Evolutionary conservation across 2,113 vertebrate species (phyloP).

Genomic region (human): DNA sequence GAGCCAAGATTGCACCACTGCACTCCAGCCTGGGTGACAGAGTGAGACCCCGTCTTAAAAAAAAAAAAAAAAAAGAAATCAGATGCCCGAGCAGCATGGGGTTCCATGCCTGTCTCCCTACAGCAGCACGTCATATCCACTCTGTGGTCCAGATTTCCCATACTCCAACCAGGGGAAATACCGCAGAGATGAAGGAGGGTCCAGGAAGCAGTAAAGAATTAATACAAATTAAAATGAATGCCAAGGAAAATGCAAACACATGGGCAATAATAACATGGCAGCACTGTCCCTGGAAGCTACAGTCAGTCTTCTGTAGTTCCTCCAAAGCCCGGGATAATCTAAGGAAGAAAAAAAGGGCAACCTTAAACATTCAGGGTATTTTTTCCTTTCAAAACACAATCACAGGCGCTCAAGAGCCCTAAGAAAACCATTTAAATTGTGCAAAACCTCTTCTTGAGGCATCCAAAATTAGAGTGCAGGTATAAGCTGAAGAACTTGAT

Average conservation of each 20-base stretch:
- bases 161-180: not conserved
- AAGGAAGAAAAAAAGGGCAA: not conserved
- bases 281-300: fast-evolving
- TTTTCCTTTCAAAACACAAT: not conserved
- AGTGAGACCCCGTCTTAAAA: too few relatives aligned
- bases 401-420: not conserved
- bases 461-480: not conserved
- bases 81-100: not conserved
- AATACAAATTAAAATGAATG: not conserved
- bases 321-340: not conserved
- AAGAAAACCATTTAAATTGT: not conserved
- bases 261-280: not conserved
- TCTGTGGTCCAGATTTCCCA: not conserved
- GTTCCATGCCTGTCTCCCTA: not conserved
- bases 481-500: not conserved
- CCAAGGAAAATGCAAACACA: not conserved
- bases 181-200: not conserved
- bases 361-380: not conserved
- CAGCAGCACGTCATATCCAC: fast-evolving
- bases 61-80: too few relatives aligned
- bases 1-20: too few relatives aligned
- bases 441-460: not conserved
- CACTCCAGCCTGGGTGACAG: too few relatives aligned
- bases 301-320: not conserved
- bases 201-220: not conserved